A percentile compares a stretch with the other conserved stretches of the same genome.
phyloP scores from a whole-genome alignment of 2,888 invertebrate species.

The Agrotis puta region DNA sequence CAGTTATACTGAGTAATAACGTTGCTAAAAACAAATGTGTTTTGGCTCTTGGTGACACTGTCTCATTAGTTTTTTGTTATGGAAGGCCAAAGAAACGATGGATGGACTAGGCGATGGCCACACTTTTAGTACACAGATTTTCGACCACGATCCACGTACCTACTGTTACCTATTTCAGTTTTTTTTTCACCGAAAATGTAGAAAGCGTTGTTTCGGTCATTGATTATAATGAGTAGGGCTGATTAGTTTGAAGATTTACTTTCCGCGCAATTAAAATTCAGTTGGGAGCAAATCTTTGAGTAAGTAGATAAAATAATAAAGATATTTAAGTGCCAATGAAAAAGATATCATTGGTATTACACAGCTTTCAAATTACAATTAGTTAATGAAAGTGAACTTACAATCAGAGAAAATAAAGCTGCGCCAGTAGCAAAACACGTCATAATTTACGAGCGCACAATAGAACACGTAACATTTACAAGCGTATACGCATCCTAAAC shows the following conservation, averaged over 20 bases:
- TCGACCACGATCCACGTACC: fast-evolving
- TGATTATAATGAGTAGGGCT: constrained; percentile 2
- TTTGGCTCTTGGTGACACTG: background rate
- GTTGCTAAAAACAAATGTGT: background rate
- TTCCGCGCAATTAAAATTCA: constrained; percentile 8
- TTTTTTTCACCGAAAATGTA: constrained; percentile 3
- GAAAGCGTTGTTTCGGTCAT: background rate
- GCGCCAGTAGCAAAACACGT: constrained; percentile 5
- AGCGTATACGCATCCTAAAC: constrained; percentile 9
- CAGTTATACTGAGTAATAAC: constrained; percentile 24
- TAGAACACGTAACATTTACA: constrained; percentile 49
- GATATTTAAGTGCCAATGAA: background rate
- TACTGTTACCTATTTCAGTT: too few relatives aligned
- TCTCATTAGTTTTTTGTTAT: background rate
- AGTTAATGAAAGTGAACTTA: constrained; percentile 6
- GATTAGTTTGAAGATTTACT: constrained; percentile 15
- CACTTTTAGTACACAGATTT: background rate
- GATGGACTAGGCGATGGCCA: background rate
- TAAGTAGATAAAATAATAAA: background rate
- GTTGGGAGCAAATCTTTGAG: background rate
- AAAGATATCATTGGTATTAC: background rate
- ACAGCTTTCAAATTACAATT: background rate
- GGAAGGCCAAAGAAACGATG: background rate
- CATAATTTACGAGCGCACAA: constrained; percentile 22
- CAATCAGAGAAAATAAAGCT: constrained; percentile 13